Percentiles rank a stretch among this genome's conserved stretches.
Conservation (phyloP, 2,113 vertebrate genomes). For the Chrysochloris asiatica region DNA sequence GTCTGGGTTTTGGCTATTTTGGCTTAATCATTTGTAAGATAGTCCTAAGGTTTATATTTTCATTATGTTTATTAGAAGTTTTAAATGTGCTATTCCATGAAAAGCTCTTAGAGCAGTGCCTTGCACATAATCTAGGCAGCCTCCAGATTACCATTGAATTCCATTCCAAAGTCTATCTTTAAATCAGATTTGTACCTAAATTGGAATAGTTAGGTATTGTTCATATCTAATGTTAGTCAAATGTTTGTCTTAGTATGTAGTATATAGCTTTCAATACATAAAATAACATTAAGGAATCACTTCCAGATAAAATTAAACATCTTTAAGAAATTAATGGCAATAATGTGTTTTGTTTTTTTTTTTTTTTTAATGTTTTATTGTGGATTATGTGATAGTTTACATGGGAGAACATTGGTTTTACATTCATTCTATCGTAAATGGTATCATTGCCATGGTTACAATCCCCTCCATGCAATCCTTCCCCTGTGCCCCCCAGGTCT, state of each 20-base stretch:
- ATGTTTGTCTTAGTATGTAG: neutral
- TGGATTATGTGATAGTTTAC: too few species aligned
- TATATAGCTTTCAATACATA: neutral
- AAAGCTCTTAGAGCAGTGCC: conserved; percentile 63
- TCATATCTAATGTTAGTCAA: neutral
- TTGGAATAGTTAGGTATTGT: neutral
- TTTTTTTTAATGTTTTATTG: too few species aligned
- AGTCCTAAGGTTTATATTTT: conserved; percentile 6
- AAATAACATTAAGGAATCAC: too few species aligned
- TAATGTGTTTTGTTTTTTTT: too few species aligned
- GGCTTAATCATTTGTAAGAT: conserved; percentile 43
- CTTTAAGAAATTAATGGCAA: too few species aligned
- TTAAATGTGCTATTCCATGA: conserved; percentile 26
- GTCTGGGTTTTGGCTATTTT: neutral
- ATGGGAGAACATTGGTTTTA: too few species aligned
- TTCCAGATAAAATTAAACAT: too few species aligned
- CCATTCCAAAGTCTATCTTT: neutral
- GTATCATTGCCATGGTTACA: too few species aligned
- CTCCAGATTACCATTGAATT: neutral
- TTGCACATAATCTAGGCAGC: conserved; percentile 23
- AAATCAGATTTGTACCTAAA: neutral
- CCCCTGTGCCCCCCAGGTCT: too few species aligned
- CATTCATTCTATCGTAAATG: too few species aligned
- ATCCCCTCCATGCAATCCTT: too few species aligned
- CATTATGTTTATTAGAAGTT: neutral